phyloP scores from a whole-genome alignment of 2,113 vertebrate species.

The Mesocricetus auratus region DNA sequence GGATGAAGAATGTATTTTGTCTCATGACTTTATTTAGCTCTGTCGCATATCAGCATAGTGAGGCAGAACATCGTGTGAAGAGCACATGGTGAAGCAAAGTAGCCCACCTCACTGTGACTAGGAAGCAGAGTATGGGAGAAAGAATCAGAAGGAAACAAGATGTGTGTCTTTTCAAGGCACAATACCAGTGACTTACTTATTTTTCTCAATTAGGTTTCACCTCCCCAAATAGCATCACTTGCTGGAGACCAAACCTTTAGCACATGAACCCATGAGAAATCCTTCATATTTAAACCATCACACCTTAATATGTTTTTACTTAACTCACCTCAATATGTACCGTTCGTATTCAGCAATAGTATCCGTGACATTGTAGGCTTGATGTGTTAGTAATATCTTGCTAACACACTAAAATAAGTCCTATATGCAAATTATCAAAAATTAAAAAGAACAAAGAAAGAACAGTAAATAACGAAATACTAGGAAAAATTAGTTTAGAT shows the following conservation, averaged over 20 bases:
- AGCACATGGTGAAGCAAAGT: neutral
- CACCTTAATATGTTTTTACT: neutral
- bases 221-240: neutral
- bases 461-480: neutral
- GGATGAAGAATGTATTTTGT: neutral
- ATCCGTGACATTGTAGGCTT: neutral
- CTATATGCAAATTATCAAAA: neutral
- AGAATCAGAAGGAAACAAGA: neutral
- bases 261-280: neutral
- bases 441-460: neutral
- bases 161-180: neutral
- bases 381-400: slow-evolving; percentile 5
- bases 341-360: neutral
- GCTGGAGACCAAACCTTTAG: neutral
- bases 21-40: neutral
- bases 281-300: neutral
- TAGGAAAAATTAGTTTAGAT: neutral
- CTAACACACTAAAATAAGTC: slow-evolving; percentile 16
- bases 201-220: neutral
- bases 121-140: neutral
- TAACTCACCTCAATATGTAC: neutral
- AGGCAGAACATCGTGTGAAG: neutral
- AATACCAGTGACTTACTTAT: neutral
- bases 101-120: neutral
- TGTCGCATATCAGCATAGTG: neutral